These are phyloP conservation scores for Camponotus fellah DNA, from an alignment of 2,888 invertebrate genomes.

Conservation along the genomic window DNA sequence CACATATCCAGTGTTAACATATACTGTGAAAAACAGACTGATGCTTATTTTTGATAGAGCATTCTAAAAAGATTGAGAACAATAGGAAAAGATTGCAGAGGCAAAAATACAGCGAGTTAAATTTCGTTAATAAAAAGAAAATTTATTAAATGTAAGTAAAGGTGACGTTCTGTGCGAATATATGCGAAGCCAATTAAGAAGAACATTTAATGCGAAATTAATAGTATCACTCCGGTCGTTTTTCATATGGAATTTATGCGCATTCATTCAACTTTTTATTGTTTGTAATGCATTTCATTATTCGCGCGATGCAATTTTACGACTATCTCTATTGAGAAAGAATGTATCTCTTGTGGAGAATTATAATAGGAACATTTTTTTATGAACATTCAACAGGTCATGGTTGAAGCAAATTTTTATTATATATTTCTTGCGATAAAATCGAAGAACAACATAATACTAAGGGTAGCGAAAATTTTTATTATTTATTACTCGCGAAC, in stretches of 20 bases:
- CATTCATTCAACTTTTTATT: background rate
- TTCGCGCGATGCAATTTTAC: background rate
- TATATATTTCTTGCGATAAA: background rate
- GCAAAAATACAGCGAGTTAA: constrained; percentile 12
- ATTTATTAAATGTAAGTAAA: too few species aligned
- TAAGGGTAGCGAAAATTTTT: constrained; percentile 21
- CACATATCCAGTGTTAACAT: background rate
- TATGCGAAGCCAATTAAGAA: background rate
- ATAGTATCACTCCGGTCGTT: background rate
- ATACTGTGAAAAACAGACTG: background rate
- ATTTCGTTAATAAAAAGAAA: background rate
- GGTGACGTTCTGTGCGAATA: background rate
- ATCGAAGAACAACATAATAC: constrained; percentile 19
- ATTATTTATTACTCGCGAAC: constrained; percentile 42
- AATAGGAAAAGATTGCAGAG: background rate
- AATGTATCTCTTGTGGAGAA: constrained; percentile 3
- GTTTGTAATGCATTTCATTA: background rate
- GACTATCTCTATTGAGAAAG: background rate
- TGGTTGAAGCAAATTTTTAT: constrained; percentile 17
- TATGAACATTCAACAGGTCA: constrained; percentile 25
- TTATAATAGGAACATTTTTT: background rate
- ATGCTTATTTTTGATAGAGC: background rate
- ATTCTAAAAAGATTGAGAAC: background rate
- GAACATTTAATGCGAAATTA: background rate
- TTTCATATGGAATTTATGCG: background rate